phyloP scores from a whole-genome alignment of 2,113 vertebrate genomes.

The Climacteris rufus region DNA sequence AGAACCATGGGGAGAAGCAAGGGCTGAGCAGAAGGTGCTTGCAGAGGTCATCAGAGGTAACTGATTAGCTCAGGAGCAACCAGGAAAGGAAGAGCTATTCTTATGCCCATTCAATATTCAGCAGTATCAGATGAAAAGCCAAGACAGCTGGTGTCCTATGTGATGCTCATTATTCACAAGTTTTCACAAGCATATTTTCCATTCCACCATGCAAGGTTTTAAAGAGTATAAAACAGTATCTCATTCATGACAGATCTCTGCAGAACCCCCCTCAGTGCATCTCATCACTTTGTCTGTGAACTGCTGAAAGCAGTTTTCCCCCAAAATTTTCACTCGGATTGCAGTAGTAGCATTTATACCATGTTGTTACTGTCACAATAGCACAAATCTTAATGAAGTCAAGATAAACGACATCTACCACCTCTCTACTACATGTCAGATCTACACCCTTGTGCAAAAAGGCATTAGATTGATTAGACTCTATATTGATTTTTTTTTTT shows the following conservation, averaged over 20 bases:
- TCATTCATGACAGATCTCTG: background rate
- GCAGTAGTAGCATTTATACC: background rate
- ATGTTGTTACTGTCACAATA: background rate
- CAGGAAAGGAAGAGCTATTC: slow-evolving; percentile 32
- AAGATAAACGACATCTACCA: background rate
- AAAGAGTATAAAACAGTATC: background rate
- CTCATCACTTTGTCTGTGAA: background rate
- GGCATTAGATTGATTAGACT: background rate
- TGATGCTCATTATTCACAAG: background rate
- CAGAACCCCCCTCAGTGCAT: background rate
- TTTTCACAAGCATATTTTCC: slow-evolving; percentile 22
- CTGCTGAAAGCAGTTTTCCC: background rate
- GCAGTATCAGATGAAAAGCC: slow-evolving; percentile 30
- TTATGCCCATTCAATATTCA: slow-evolving; percentile 40
- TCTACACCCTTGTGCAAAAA: background rate
- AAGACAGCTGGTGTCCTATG: slow-evolving; percentile 27
- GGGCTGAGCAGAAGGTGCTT: background rate
- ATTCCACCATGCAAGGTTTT: background rate
- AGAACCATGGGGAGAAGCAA: background rate
- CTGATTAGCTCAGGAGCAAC: background rate
- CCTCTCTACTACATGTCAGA: background rate
- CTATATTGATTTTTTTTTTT: background rate
- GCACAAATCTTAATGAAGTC: background rate
- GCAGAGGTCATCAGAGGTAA: background rate
- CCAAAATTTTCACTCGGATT: background rate